Percentiles rank a stretch among this genome's conserved stretches.
phyloP scores from a whole-genome alignment of 2,888 invertebrate species.

The Thecocarcelia acutangulata region DNA sequence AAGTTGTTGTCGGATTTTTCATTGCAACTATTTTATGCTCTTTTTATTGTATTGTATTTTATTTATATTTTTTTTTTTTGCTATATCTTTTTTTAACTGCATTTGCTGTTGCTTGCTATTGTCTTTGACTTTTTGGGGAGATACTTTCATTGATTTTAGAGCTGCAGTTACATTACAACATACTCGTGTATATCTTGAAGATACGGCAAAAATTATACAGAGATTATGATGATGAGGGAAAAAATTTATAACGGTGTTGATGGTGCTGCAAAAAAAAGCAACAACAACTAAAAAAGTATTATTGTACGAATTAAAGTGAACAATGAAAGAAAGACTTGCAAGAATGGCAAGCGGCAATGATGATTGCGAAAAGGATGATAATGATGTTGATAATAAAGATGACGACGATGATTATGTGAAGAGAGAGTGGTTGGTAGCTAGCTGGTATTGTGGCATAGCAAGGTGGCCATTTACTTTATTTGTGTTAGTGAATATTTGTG shows the following conservation, averaged over 20 bases:
- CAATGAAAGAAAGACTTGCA: conserved; percentile 38
- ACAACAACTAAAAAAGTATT: too few species aligned
- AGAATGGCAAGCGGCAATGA: conserved; percentile 38
- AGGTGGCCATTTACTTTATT: conserved; percentile 5
- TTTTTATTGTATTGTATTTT: conserved; percentile 1
- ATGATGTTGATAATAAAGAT: conserved; percentile 26
- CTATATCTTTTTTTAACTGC: conserved; percentile 8
- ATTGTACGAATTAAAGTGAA: conserved; percentile 37
- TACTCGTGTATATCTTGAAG: conserved; percentile 38
- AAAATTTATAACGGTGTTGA: conserved; percentile 66
- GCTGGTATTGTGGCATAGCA: conserved; percentile 35
- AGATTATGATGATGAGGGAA: conserved; percentile 35
- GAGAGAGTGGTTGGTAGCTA: conserved; percentile 49
- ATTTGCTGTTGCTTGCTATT: conserved; percentile 23
- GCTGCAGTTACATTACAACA: conserved; percentile 61
- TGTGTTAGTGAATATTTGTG: not conserved
- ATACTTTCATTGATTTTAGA: conserved; percentile 68
- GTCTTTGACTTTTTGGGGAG: conserved; percentile 62
- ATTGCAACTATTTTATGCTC: conserved; percentile 34
- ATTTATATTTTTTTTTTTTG: conserved; percentile 31
- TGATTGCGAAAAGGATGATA: not conserved
- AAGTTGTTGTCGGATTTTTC: conserved; percentile 29
- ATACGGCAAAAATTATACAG: conserved; percentile 37
- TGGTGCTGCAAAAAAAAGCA: conserved; percentile 57
- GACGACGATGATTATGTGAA: conserved; percentile 53